Evolutionary conservation across 1,140 invertebrate species (phyloP).

Genomic region (Oreohelix idahoensis): DNA sequence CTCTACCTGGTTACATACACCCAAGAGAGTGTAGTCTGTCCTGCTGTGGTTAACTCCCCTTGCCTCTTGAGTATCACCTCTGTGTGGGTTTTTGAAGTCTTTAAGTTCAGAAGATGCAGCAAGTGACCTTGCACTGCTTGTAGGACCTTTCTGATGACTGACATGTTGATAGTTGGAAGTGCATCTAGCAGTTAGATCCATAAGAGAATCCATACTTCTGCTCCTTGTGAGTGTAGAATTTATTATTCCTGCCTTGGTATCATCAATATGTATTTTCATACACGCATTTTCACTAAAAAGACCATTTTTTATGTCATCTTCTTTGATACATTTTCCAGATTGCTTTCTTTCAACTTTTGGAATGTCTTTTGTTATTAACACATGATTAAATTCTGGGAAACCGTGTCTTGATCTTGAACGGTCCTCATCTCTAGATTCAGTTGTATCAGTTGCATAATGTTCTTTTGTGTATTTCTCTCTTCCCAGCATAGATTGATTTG

Average conservation of each 20-base stretch:
- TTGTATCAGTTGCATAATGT: too few relatives aligned
- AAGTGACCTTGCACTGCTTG: too few relatives aligned
- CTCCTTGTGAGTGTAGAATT: background rate
- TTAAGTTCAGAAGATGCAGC: background rate
- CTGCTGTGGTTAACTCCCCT: background rate
- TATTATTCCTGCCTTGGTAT: too few relatives aligned
- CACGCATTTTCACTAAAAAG: background rate
- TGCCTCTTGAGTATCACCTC: background rate
- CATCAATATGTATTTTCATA: background rate
- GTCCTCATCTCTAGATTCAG: too few relatives aligned
- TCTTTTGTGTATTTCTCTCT: too few relatives aligned
- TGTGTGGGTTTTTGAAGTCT: background rate
- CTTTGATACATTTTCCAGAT: background rate
- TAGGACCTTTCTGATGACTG: background rate
- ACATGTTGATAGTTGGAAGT: background rate
- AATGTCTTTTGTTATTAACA: background rate
- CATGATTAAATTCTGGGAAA: background rate
- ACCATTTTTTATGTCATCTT: background rate
- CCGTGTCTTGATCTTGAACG: too few relatives aligned
- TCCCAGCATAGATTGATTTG: too few relatives aligned
- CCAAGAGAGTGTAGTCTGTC: slow-evolving; percentile 62
- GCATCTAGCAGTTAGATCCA: background rate
- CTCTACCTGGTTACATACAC: slow-evolving; percentile 66
- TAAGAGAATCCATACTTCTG: slow-evolving; percentile 26
- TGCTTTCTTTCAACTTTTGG: background rate